A percentile compares a stretch with the other conserved stretches of the same genome.
These are phyloP conservation scores for Oscheius onirici DNA, from an alignment of 2,888 invertebrate species.

Conservation along the genomic window DNA sequence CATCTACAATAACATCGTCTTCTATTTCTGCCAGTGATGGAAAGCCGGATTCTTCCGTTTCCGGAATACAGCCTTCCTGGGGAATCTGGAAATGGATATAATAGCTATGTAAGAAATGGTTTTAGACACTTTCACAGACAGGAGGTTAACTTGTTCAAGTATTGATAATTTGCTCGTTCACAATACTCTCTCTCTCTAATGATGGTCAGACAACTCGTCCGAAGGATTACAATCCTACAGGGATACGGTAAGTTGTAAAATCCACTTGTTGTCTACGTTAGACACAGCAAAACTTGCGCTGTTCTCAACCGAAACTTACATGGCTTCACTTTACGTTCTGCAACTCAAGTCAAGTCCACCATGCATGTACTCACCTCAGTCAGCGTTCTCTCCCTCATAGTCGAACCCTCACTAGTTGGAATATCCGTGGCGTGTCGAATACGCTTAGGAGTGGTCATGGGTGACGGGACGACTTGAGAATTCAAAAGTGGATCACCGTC, in stretches of 20 bases:
- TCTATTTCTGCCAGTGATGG: slow-evolving; percentile 48
- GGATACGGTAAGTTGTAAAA: neutral
- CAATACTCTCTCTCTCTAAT: too few relatives aligned
- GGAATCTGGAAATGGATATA: slow-evolving; percentile 3
- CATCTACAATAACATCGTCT: slow-evolving; percentile 56
- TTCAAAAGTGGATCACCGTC: slow-evolving; percentile 28
- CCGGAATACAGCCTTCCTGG: neutral
- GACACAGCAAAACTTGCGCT: neutral
- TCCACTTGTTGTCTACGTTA: neutral
- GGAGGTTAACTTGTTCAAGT: too few relatives aligned
- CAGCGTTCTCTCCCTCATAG: slow-evolving; percentile 25
- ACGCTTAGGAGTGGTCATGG: slow-evolving; percentile 4
- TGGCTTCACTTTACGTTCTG: neutral
- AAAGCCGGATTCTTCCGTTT: slow-evolving; percentile 19
- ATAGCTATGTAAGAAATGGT: too few relatives aligned
- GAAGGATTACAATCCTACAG: too few relatives aligned
- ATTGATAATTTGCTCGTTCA: too few relatives aligned
- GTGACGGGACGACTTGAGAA: neutral
- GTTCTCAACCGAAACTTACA: neutral
- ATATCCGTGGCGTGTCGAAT: slow-evolving; percentile 24
- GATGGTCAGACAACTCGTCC: too few relatives aligned
- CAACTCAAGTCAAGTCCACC: neutral
- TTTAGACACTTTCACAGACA: too few relatives aligned
- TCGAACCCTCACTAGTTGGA: neutral
- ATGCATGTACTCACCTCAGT: slow-evolving; percentile 9